phyloP scores from a whole-genome alignment of 2,888 invertebrate species.

The Dryadula phaetusa region DNA sequence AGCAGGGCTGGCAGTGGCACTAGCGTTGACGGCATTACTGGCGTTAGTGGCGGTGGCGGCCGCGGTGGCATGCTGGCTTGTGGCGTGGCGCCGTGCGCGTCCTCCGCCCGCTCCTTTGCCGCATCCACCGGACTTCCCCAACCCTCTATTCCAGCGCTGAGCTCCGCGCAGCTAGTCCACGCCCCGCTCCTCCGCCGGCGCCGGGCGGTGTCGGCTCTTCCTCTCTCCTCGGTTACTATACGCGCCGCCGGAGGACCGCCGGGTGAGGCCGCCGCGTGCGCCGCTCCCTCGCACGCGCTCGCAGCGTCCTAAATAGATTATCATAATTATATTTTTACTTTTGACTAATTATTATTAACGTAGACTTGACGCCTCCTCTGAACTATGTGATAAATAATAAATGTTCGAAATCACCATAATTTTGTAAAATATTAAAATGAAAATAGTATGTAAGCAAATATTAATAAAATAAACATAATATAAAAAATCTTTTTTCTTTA shows the following conservation, averaged over 20 bases:
- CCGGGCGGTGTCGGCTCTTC: slow-evolving; percentile 79
- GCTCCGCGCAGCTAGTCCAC: slow-evolving; percentile 64
- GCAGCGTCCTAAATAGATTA: slow-evolving; percentile 68
- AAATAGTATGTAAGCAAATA: slow-evolving; percentile 59
- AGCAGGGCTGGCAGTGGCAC: slow-evolving; percentile 95
- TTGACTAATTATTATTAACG: slow-evolving; percentile 67
- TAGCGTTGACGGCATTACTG: slow-evolving; percentile 95
- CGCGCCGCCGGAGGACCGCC: slow-evolving; percentile 82
- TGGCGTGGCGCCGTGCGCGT: slow-evolving; percentile 95
- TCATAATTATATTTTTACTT: slow-evolving; percentile 62
- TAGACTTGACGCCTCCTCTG: slow-evolving; percentile 79
- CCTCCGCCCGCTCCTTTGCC: slow-evolving; percentile 95
- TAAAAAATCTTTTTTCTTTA: slow-evolving; percentile 49
- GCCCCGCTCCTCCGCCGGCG: slow-evolving; percentile 82
- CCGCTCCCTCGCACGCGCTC: slow-evolving; percentile 73
- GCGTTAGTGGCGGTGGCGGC: slow-evolving; percentile 97
- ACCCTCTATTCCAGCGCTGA: slow-evolving; percentile 91
- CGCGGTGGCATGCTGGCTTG: slow-evolving; percentile 97
- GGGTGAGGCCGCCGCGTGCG: slow-evolving; percentile 77
- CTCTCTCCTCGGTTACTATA: slow-evolving; percentile 70
- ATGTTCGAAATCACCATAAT: slow-evolving; percentile 78
- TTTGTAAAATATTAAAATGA: slow-evolving; percentile 77
- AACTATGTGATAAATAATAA: slow-evolving; percentile 83
- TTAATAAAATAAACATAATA: slow-evolving; percentile 64
- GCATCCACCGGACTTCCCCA: slow-evolving; percentile 97